Evolutionary conservation across 2,797 vertebrate genomes (phyloP), one percentile per base, ranked within the genome.

Genomic region (Sebastes variabilis): DNA sequence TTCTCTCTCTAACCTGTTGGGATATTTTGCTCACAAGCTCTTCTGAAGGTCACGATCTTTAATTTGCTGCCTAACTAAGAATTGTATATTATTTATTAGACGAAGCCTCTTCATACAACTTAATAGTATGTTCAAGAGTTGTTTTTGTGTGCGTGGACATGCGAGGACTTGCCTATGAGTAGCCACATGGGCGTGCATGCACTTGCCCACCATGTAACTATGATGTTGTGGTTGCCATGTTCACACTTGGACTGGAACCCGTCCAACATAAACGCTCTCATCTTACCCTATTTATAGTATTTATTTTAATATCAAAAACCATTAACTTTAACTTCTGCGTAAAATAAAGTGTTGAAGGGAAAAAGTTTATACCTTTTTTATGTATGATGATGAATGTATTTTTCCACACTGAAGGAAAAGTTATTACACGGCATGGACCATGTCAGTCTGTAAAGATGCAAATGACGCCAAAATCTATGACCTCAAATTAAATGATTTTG

Each of bases 271-370:
- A 87, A 88, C 62, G 61, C 20, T 18, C 34, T 83, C 60, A 66
- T 83, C 18, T 65, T 27, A 70, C 62, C 14, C 4, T 64, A 75
- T 78, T 81, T 82, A 20, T 75, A 36, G 36, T 49, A n/a, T 75
- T 80, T 55, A 18, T 70, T 79, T 78, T 56, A 22, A 68, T 84
- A 84, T 78, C 58, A 79, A 60, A 79, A 79, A 65, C 52, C 62
- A 81, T 90, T 90, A 80, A 83, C 34, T 87, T 85, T 66, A 64
- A 65, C 77, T 70, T 76, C 36, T 66, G 38, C 0, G 2, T 74
- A 22, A 84, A 82, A 80, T 65, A 24, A n/a, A 82, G 52, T 49
- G 62, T 60, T 55, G 42, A 66, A 52, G 69, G 76, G 59, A 78
- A 77, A 68, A 73, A 24, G 46, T 67, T 66, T 7, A 24, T 56